These are phyloP conservation scores for Acanthococcus lagerstroemiae DNA, from an alignment of 2,888 invertebrate species.

Conservation along the genomic window DNA sequence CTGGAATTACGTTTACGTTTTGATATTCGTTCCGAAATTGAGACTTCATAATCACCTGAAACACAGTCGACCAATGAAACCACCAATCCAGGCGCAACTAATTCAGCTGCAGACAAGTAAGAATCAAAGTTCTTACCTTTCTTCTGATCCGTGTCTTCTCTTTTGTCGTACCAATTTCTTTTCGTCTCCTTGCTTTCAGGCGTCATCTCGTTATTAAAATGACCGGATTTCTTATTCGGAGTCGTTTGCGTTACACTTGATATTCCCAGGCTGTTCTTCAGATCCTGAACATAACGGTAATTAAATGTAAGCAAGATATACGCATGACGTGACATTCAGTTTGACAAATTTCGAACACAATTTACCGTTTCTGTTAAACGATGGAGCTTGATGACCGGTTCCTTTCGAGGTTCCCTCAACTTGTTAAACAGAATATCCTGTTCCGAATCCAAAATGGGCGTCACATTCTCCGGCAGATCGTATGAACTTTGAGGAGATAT, in stretches of 20 bases:
- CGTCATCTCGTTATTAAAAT: no score
- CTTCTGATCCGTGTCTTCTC: not conserved
- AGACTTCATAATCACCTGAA: slow-evolving; percentile 1
- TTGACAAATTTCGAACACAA: not conserved
- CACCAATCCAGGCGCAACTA: not conserved
- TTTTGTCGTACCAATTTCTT: slow-evolving; percentile 3
- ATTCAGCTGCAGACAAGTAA: not conserved
- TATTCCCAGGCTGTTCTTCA: no score
- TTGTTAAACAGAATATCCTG: not conserved
- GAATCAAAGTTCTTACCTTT: not conserved
- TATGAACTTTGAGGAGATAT: not conserved
- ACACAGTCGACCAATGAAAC: no score
- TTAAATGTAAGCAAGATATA: not conserved
- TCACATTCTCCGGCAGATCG: slow-evolving; percentile 11
- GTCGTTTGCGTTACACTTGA: no score
- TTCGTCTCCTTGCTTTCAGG: not conserved
- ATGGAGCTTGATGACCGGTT: slow-evolving; percentile 7
- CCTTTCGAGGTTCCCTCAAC: not conserved
- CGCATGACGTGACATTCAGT: not conserved
- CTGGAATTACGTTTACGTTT: slow-evolving; percentile 26
- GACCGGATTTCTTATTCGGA: no score
- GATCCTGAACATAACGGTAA: not conserved
- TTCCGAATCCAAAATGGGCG: not conserved
- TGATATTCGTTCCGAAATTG: not conserved
- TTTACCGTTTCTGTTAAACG: not conserved